Percentiles rank a stretch among this genome's conserved stretches.
phyloP scores from a whole-genome alignment of 1,140 invertebrate genomes.

The Drosophila mauritiana region DNA sequence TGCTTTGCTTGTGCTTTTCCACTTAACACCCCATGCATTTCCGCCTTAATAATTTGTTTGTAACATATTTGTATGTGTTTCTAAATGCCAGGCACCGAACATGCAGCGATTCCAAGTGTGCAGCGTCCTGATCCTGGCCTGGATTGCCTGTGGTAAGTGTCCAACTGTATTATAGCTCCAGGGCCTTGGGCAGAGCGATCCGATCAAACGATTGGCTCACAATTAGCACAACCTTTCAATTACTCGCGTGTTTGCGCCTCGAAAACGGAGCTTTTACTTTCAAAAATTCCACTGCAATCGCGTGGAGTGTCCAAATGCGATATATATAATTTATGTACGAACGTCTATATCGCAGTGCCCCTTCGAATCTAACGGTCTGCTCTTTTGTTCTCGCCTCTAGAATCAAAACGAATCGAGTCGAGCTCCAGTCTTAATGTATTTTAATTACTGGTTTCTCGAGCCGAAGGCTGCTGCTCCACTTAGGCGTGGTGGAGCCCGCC shows the following conservation, averaged over 20 bases:
- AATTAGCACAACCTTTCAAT: slow-evolving; percentile 65
- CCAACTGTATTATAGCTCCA: no score
- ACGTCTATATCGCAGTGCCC: neutral
- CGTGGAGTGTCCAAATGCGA: slow-evolving; percentile 25
- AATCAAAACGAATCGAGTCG: neutral
- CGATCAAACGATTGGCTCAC: neutral
- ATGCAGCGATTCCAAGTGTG: slow-evolving; percentile 53
- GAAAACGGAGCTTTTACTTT: slow-evolving; percentile 69
- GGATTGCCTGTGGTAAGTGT: slow-evolving; percentile 60
- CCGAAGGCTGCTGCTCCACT: slow-evolving; percentile 65
- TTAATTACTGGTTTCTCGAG: slow-evolving; percentile 44
- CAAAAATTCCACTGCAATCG: slow-evolving; percentile 68
- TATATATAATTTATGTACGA: neutral
- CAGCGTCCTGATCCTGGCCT: slow-evolving; percentile 66
- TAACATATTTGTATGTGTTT: neutral
- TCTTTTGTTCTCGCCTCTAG: slow-evolving; percentile 34
- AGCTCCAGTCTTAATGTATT: slow-evolving; percentile 38
- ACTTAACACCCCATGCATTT: slow-evolving; percentile 5
- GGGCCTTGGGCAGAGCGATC: neutral
- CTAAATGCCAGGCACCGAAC: slow-evolving; percentile 7
- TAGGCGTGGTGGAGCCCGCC: slow-evolving; percentile 30
- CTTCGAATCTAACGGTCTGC: slow-evolving; percentile 11
- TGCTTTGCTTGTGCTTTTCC: neutral
- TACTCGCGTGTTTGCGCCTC: slow-evolving; percentile 34
- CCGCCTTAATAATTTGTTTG: neutral